Base-by-base conservation (phyloP, 2,113 vertebrate species). In the Colinus virginianus region DNA sequence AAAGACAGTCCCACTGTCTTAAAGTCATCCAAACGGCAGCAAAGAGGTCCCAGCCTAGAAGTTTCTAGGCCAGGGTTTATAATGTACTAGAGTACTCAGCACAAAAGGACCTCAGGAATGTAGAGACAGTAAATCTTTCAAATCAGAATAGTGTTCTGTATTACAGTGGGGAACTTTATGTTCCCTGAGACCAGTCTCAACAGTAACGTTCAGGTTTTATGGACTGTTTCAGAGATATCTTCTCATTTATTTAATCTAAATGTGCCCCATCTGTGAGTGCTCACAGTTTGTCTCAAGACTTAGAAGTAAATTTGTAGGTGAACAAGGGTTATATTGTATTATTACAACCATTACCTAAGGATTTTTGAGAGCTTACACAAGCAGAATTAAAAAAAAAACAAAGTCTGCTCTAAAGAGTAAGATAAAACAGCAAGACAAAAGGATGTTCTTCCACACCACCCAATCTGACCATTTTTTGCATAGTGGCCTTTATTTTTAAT, bases 241-340 rank as follows among this genome's bases (percentile, higher is more conserved):
- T 55, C 58, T 58, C 4, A 6, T 70, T 62, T 58, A 66, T n/a
- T 69, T 68, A 38, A 22, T 36, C 18, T 40, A 79, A 82, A 85
- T 21, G 9, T 4, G 4, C 7, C 26, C 51, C 0, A 0, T 30
- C 20, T 42, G 30, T 64, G 11, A 86, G 10, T 32, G 19, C 32
- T 40, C 22, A 61, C 40, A 17, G 59, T 20, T 10, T 69, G 25
- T 51, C 8, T 13, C 36, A 62, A 3, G 12, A 38, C 22, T 53
- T 25, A n/a, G 36, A 4, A 68, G 13, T 26, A 49, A 69, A 84
- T 56, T 55, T 72, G 26, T 6, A 20, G 8, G 8, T 46, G 48
- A 34, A 34, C 12, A 45, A 14, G 3, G 19, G 14, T 25, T 34
- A 79, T 16, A 53, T 19, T 40, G 68, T 6, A 77, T 22, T 13